These are phyloP conservation scores for Deroptyus accipitrinus DNA, from an alignment of 2,113 vertebrate genomes.

Conservation along the genomic window DNA sequence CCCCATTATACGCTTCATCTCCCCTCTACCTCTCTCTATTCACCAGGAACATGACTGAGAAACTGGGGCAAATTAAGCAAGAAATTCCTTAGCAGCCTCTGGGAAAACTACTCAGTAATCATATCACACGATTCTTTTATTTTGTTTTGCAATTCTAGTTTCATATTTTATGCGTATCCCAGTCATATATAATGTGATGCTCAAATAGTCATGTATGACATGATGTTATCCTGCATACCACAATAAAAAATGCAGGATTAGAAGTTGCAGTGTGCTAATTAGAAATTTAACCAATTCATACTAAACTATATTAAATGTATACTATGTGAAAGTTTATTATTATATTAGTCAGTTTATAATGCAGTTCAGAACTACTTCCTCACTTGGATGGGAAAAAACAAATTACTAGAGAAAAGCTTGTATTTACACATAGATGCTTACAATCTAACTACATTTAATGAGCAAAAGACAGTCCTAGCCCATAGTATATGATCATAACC, in stretches of 20 bases:
- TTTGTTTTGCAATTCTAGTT: neutral
- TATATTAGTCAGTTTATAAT: neutral
- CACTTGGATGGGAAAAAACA: neutral
- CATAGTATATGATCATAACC: neutral
- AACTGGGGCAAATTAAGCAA: neutral
- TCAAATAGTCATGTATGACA: fast-evolving
- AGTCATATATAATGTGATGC: fast-evolving
- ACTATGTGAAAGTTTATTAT: neutral
- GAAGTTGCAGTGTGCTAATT: neutral
- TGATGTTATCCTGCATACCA: neutral
- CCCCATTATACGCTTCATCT: neutral
- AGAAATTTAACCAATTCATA: neutral
- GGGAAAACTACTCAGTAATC: neutral
- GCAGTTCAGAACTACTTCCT: neutral
- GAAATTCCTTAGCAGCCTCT: neutral
- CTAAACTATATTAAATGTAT: neutral
- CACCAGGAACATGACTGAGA: neutral
- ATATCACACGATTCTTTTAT: neutral
- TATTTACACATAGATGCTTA: neutral
- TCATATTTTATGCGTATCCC: neutral
- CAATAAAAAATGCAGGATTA: neutral
- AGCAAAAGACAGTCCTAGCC: neutral
- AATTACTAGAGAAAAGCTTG: neutral
- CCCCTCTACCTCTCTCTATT: neutral
- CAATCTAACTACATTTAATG: neutral